Conservation (phyloP, 1,140 invertebrate species). For the Papilio xuthus region DNA sequence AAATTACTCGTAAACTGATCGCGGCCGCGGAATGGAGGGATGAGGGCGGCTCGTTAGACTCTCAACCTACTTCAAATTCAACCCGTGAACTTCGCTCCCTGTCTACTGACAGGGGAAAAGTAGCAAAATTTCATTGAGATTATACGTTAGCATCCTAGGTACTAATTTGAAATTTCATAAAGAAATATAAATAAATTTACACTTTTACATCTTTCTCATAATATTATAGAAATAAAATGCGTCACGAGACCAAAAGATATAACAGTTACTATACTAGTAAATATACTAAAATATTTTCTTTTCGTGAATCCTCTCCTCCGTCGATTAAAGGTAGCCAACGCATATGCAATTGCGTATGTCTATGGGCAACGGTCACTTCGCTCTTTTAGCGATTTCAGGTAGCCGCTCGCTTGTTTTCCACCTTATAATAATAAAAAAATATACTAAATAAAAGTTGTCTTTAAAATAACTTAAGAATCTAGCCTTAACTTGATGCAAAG, state of each 20-base stretch:
- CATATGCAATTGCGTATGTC: too few species aligned
- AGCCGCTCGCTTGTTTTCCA: too few species aligned
- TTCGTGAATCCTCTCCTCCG: too few species aligned
- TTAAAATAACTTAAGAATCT: background rate
- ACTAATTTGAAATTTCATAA: background rate
- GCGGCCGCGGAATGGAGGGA: slow-evolving; percentile 47
- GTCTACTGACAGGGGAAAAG: slow-evolving; percentile 39
- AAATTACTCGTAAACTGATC: slow-evolving; percentile 74
- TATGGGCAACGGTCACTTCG: too few species aligned
- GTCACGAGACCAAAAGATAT: background rate
- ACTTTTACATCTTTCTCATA: background rate
- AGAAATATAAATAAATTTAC: background rate
- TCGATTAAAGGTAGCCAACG: too few species aligned
- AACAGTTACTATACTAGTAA: too few species aligned
- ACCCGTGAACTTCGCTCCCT: slow-evolving; percentile 42
- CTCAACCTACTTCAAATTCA: slow-evolving; percentile 60
- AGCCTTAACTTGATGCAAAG: slow-evolving; percentile 13
- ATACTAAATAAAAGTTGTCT: too few species aligned
- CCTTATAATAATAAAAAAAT: too few species aligned
- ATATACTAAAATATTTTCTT: too few species aligned
- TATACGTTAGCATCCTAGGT: slow-evolving; percentile 1
- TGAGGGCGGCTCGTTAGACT: slow-evolving; percentile 56
- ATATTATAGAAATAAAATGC: background rate
- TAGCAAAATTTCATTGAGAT: slow-evolving; percentile 37
- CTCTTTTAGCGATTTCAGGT: too few species aligned